A percentile compares a stretch with the other conserved stretches of the same genome.
Conservation (phyloP, 2,888 invertebrate species). For the Chymomyza procnemis region DNA sequence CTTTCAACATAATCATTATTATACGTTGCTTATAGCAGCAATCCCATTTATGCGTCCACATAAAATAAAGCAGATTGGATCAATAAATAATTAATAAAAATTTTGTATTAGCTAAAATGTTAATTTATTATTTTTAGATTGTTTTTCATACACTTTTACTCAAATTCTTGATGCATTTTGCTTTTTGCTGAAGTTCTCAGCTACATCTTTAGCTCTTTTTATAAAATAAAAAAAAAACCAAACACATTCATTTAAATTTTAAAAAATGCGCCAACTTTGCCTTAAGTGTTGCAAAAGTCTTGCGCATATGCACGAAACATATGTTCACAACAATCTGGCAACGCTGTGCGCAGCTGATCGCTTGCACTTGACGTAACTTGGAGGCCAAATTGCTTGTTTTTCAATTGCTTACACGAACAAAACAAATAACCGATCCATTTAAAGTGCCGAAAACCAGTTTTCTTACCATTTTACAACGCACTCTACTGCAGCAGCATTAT, state of each 20-base stretch:
- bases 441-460: constrained; percentile 50
- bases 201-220: too few species aligned
- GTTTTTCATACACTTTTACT: too few species aligned
- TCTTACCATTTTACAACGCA: constrained; percentile 22
- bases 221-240: too few species aligned
- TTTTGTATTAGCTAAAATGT: too few species aligned
- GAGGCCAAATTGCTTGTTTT: constrained; percentile 47
- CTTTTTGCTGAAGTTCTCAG: too few species aligned
- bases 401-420: constrained; percentile 30
- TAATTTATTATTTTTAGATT: too few species aligned
- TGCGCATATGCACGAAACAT: background rate
- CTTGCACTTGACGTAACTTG: constrained; percentile 62
- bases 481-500: constrained; percentile 48
- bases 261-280: background rate
- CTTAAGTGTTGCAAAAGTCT: background rate
- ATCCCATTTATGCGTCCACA: too few species aligned
- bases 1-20: too few species aligned
- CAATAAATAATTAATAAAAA: too few species aligned
- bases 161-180: too few species aligned
- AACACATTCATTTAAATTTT: background rate
- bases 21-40: too few species aligned
- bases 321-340: background rate
- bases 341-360: constrained; percentile 2
- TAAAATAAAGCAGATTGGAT: too few species aligned
- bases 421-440: constrained; percentile 9